A percentile compares a stretch with the other conserved stretches of the same genome.
phyloP scores from a whole-genome alignment of 2,113 vertebrate species.

The Nanorana parkeri region DNA sequence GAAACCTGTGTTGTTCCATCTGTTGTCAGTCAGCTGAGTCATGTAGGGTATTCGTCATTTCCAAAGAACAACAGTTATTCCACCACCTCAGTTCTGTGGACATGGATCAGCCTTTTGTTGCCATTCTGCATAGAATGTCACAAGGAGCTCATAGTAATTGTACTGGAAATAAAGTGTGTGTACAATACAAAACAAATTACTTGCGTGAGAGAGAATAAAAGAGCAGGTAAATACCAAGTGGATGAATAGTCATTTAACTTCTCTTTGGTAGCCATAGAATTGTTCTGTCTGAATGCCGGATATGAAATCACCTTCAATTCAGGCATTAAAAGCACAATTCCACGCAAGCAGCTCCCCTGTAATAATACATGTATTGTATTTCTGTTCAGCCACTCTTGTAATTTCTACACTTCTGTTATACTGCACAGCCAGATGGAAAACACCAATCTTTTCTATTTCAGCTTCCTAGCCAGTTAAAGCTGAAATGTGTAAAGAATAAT shows the following conservation, averaged over 20 bases:
- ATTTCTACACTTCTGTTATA: no score
- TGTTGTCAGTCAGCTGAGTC: constrained; percentile 28
- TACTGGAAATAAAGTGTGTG: not conserved
- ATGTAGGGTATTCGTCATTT: not conserved
- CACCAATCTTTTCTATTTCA: no score
- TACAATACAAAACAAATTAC: not conserved
- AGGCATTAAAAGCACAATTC: constrained; percentile 20
- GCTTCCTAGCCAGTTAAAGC: no score
- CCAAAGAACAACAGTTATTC: not conserved
- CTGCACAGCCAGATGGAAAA: no score
- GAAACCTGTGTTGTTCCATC: constrained; percentile 39
- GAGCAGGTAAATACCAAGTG: not conserved
- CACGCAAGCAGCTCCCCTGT: not conserved
- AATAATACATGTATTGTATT: no score
- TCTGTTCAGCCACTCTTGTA: no score
- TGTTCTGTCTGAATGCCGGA: constrained; percentile 2
- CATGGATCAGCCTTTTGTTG: constrained; percentile 7
- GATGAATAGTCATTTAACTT: not conserved
- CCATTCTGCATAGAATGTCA: not conserved
- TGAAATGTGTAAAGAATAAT: no score
- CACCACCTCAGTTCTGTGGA: constrained; percentile 1
- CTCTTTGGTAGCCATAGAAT: constrained; percentile 6
- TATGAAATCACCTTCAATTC: not conserved
- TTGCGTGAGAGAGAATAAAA: not conserved
- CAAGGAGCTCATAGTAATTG: not conserved